Evolutionary conservation across 2,888 invertebrate species (phyloP).

Genomic region (Pachliopta kotzebuea): DNA sequence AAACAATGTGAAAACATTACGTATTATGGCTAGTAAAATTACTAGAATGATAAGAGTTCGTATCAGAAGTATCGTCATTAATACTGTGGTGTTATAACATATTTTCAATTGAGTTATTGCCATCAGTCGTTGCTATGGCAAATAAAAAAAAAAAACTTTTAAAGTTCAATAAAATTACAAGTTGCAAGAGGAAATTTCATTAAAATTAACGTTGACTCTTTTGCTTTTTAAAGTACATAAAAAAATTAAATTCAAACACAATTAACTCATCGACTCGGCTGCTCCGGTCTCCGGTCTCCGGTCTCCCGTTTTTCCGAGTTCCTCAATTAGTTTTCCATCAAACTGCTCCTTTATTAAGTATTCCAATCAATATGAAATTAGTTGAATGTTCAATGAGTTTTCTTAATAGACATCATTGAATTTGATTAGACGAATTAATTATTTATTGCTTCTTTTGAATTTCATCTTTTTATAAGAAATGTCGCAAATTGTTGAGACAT

Average conservation of each 20-base stretch:
- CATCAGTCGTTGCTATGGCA: background rate
- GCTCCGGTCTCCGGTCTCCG: background rate
- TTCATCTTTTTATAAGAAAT: conserved; percentile 6
- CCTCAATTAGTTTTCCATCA: conserved; percentile 28
- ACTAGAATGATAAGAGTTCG: too few species aligned
- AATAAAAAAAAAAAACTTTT: background rate
- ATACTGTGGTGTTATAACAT: too few species aligned
- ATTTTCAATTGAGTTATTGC: too few species aligned
- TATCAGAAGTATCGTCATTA: too few species aligned
- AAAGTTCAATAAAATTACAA: background rate
- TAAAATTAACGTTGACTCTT: conserved; percentile 23
- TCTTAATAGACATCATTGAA: conserved; percentile 22
- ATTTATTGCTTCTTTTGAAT: conserved; percentile 12
- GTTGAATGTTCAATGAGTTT: conserved; percentile 23
- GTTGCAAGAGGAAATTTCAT: conserved; percentile 13
- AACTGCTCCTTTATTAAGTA: conserved; percentile 28
- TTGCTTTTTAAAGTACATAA: conserved; percentile 13
- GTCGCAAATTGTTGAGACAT: background rate
- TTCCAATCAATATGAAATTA: conserved; percentile 29
- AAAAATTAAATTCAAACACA: conserved; percentile 26
- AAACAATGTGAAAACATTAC: too few species aligned
- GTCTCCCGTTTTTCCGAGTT: conserved; percentile 24
- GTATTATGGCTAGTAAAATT: too few species aligned
- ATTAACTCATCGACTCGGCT: conserved; percentile 23
- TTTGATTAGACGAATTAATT: conserved; percentile 19